Conservation (phyloP, 1,140 invertebrate genomes). For the Pseudomyrmex pallidus region DNA sequence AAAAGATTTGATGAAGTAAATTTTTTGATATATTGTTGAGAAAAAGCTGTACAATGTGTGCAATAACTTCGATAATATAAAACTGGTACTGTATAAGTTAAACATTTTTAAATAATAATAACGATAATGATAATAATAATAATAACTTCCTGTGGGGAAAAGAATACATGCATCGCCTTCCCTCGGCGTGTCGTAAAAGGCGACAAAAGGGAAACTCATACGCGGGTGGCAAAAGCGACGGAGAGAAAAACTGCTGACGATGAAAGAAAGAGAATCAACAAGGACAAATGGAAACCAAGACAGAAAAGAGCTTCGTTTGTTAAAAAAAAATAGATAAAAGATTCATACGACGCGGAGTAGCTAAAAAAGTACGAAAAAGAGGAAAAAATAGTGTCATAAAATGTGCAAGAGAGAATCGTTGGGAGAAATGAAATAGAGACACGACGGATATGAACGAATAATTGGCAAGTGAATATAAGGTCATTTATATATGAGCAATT, state of each 20-base stretch:
- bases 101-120: too few relatives aligned
- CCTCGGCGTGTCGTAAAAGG: too few relatives aligned
- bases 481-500: too few relatives aligned
- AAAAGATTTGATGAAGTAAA: too few relatives aligned
- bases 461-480: constrained; percentile 5
- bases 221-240: constrained; percentile 1
- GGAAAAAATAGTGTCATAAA: not conserved
- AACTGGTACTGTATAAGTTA: too few relatives aligned
- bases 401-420: constrained; percentile 6
- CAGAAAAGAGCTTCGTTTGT: not conserved
- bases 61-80: too few relatives aligned
- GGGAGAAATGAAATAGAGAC: too few relatives aligned
- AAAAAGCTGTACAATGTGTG: too few relatives aligned
- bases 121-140: too few relatives aligned
- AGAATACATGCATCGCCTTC: too few relatives aligned
- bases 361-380: not conserved
- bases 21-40: too few relatives aligned
- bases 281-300: constrained; percentile 19
- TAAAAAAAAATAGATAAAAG: constrained; percentile 43
- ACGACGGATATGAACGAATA: not conserved
- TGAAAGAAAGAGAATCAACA: constrained; percentile 1
- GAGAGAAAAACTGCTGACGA: constrained; percentile 47
- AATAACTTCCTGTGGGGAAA: too few relatives aligned
- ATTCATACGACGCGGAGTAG: not conserved
- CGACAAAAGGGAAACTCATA: not conserved